phyloP scores from a whole-genome alignment of 2,113 vertebrate genomes.

The Oreochromis niloticus region DNA sequence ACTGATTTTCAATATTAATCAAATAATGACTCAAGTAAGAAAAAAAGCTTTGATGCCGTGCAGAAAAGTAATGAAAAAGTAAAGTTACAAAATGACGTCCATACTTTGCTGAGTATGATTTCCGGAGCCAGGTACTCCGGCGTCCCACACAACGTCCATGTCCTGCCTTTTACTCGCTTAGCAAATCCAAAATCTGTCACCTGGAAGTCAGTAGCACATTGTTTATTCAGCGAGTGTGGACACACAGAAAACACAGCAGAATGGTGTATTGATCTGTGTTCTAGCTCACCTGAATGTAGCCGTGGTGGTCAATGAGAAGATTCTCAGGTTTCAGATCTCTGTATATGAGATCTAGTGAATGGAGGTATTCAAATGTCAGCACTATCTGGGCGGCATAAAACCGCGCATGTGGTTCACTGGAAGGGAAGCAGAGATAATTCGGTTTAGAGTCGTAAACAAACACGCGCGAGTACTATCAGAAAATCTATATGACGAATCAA shows the following conservation, averaged over 20 bases:
- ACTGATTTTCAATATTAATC: neutral
- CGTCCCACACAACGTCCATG: slow-evolving; percentile 98
- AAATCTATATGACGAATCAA: neutral
- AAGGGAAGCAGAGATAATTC: neutral
- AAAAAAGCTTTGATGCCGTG: neutral
- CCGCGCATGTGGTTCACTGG: slow-evolving; percentile 94
- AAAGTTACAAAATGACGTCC: neutral
- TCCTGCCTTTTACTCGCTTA: slow-evolving; percentile 98
- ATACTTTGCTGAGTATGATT: slow-evolving; percentile 99
- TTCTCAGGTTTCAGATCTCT: slow-evolving; percentile 99
- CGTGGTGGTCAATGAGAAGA: slow-evolving; percentile 97
- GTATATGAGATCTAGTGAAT: slow-evolving; percentile 99
- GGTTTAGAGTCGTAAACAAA: neutral
- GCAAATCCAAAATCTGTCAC: slow-evolving; percentile 99
- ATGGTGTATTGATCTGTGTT: neutral
- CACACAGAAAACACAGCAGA: neutral
- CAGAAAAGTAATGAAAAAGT: neutral
- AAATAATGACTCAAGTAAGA: neutral
- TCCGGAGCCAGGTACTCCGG: slow-evolving; percentile 97
- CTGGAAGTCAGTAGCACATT: slow-evolving; percentile 53
- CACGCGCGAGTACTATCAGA: neutral
- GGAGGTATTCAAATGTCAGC: slow-evolving; percentile 99
- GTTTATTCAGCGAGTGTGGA: neutral
- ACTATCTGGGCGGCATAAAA: slow-evolving; percentile 99
- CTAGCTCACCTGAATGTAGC: slow-evolving; percentile 91